These are phyloP conservation scores for Yoshiicerus persimilis DNA, from an alignment of 1,140 invertebrate species.

Conservation along the genomic window DNA sequence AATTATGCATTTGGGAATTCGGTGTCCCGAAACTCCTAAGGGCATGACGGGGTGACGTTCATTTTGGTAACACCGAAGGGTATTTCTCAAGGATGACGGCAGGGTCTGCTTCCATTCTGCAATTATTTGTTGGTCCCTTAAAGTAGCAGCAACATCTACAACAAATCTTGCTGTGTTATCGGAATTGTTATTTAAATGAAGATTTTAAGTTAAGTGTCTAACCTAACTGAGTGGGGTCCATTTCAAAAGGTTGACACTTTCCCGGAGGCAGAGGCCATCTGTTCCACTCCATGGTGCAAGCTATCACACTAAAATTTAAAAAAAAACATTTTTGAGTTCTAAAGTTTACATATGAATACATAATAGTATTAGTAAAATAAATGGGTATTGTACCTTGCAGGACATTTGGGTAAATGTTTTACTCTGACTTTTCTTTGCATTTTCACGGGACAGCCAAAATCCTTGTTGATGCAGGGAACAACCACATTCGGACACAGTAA, in stretches of 20 bases:
- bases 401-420: constrained; percentile 40
- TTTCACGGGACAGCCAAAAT: constrained; percentile 36
- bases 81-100: constrained; percentile 27
- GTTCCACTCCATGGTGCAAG: constrained; percentile 47
- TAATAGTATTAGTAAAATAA: no score
- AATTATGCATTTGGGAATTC: constrained; percentile 43
- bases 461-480: constrained; percentile 45
- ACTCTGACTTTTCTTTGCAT: constrained; percentile 25
- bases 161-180: background rate
- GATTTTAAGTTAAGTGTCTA: no score
- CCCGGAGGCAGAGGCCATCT: constrained; percentile 34
- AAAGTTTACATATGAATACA: no score
- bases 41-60: constrained; percentile 41
- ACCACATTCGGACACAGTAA: constrained; percentile 32
- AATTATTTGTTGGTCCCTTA: constrained; percentile 33
- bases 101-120: constrained; percentile 32
- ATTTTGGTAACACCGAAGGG: constrained; percentile 26
- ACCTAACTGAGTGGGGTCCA: constrained; percentile 38
- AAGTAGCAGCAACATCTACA: constrained; percentile 33
- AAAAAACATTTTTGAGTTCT: background rate
- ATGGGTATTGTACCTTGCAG: constrained; percentile 33
- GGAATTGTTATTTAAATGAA: background rate
- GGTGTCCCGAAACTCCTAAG: constrained; percentile 37
- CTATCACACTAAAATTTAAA: constrained; percentile 38
- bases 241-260: constrained; percentile 29